Evolutionary conservation across 2,113 vertebrate species (phyloP), one percentile per base, ranked within the genome.

Genomic region (Bombycilla garrulus): DNA sequence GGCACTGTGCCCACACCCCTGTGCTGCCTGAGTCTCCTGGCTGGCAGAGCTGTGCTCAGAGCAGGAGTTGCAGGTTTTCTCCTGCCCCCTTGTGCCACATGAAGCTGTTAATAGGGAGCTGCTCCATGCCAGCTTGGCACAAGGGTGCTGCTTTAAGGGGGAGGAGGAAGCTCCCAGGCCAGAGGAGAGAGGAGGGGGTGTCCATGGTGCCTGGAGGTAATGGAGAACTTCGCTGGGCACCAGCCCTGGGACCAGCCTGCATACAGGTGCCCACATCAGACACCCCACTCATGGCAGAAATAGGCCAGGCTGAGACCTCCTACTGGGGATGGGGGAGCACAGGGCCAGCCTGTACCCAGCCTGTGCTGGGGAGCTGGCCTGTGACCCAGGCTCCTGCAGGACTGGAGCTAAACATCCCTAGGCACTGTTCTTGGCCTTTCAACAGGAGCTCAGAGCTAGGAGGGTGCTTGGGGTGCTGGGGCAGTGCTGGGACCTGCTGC

Each of bases 281-380:
- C 10, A 28, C 40, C 5, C 19, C 0, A 1, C 12, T 53, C 15
- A 6, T 0, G 1, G 48, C 33, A 50, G 38, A 78, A 48, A 24
- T 1, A 11, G 10, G 24, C 35, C 53, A 76, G 53, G 53, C 35
- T 51, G 44, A 88, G 31, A 56, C 13, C 15, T 82, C 31, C 45
- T 66, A 28, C 57, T 38, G 45, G 25, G 38, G 22, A 35, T 17
- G 23, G 47, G 15, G 35, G 44, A 48, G 42, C 26, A n/a, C 17
- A 62, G 66, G 28, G 18, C 25, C 66, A 64, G 21, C 23, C 18
- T 0, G 1, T 25, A 35, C 33, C 38, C 38, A 58, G 35, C 23
- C 21, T 45, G 25, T 47, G 35, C 61, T 74, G 50, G 38, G 54
- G 24, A 70, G 42, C 56, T 53, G 74, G 51, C 38, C 35, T 25